Evolutionary conservation across 2,888 invertebrate species (phyloP).

Genomic region (Eudasyphora cyanicolor): DNA sequence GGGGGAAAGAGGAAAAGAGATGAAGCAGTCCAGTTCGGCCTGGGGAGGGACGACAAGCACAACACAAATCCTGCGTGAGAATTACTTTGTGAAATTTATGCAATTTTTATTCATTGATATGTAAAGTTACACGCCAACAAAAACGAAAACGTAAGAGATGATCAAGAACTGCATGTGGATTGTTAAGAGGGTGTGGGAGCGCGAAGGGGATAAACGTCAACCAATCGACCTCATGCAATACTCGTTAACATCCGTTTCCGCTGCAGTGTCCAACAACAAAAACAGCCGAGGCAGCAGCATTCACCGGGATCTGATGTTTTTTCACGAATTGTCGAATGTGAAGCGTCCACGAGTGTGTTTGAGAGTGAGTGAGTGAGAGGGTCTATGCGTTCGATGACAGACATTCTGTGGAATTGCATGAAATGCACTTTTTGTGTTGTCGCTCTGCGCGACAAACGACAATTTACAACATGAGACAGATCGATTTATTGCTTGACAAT

Average conservation of each 20-base stretch:
- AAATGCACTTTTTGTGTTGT: conserved; percentile 74
- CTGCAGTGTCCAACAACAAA: conserved; percentile 49
- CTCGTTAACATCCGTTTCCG: conserved; percentile 69
- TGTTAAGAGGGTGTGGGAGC: neutral
- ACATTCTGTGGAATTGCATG: conserved; percentile 76
- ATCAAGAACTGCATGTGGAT: conserved; percentile 54
- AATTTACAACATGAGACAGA: conserved; percentile 78
- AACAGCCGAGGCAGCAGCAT: conserved; percentile 12
- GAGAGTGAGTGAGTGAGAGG: conserved; percentile 60
- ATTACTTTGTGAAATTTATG: conserved; percentile 71
- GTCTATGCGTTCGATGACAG: conserved; percentile 67
- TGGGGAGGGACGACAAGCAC: neutral
- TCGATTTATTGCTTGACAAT: conserved; percentile 79
- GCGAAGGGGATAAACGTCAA: conserved; percentile 34
- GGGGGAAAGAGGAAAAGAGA: conserved; percentile 66
- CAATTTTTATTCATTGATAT: conserved; percentile 77
- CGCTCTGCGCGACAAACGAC: conserved; percentile 66
- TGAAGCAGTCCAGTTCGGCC: neutral
- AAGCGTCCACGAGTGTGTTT: neutral
- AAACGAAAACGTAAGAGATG: conserved; percentile 11
- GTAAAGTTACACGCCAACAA: conserved; percentile 70
- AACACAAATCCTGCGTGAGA: conserved; percentile 39
- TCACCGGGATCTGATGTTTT: conserved; percentile 46
- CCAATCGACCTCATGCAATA: conserved; percentile 65
- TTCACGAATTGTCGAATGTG: neutral